A percentile compares a stretch with the other conserved stretches of the same genome.
Conservation (phyloP, 37 sponge, comb jelly and placozoan genomes). For the Aplysina aerophoba region DNA sequence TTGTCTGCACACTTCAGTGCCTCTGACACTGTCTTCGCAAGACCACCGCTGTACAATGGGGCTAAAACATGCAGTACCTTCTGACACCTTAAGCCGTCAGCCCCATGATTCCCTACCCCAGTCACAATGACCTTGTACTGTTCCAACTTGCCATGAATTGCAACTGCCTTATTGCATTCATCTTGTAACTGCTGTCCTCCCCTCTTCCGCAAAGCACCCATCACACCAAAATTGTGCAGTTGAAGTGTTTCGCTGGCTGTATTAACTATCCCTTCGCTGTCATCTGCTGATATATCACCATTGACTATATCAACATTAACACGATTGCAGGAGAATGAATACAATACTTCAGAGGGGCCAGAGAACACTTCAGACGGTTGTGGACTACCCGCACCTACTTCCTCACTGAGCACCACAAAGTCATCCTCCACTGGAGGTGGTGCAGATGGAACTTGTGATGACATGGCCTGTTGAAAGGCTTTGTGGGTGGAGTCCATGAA, state of each 20-base stretch:
- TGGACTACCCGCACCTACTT: background rate
- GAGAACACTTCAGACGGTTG: background rate
- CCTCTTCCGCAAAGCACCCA: background rate
- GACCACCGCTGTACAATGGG: background rate
- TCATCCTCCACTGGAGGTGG: too few species aligned
- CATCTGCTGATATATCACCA: conserved; percentile 34
- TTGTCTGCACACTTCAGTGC: conserved; percentile 14
- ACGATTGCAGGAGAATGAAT: background rate
- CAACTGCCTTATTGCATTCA: background rate
- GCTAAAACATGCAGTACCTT: conserved; percentile 24
- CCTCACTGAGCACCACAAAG: background rate
- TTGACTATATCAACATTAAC: conserved; percentile 16
- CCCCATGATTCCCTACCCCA: too few species aligned
- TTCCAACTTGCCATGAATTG: background rate
- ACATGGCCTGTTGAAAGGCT: background rate
- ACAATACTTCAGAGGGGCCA: too few species aligned
- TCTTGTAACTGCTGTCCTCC: conserved; percentile 17
- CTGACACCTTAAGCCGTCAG: background rate
- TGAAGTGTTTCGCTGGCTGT: background rate
- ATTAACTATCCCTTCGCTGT: conserved; percentile 24
- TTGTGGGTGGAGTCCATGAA: background rate
- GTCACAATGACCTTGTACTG: background rate
- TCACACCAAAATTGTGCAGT: conserved; percentile 9
- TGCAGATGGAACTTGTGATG: background rate
- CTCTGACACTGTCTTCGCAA: background rate